Base-by-base conservation (phyloP, 2,888 invertebrate species). In the Dyspetes luteomarginatus region DNA sequence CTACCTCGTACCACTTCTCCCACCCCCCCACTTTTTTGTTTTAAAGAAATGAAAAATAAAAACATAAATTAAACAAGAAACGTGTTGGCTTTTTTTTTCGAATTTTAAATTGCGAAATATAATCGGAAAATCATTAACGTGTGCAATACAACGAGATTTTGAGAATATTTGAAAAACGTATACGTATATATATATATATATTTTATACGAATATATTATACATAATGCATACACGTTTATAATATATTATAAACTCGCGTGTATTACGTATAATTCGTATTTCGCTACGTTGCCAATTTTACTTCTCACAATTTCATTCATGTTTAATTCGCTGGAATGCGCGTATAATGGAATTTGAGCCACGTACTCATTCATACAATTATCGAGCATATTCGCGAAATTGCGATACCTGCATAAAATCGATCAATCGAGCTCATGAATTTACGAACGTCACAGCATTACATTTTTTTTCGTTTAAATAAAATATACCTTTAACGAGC, bases 31-130 rank as follows among this genome's bases (percentile, higher is more conserved):
- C n/a, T n/a, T n/a, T n/a, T n/a, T n/a, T n/a, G 24, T 2, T 17
- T 5, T 17, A 68, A 17, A 22, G 43, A 45, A 15, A 64, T 26
- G 36, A 4, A 36, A 48, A 71, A 60, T 24, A 45, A 48, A 50
- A 26, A 48, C 0, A 3, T 7, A 0, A n/a, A 36, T 0, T 1
- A 28, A 62, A 24, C 7, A 45, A 28, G 26, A 26, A 28, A 56
- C 4, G 24, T 36, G 15, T 24, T 43, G 22, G 43, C 30, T 50
- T 71, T 15, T 48, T 48, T 48, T 52, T 26, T 62, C 50, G 41
- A 62, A 12, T 28, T 1, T 5, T 7, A 41, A 26, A 43, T 41
- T 30, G 19, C 43, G 22, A 12, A 48, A 17, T 12, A 17, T 36
- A 12, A 36, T 7, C 12, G 36, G 36, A 36, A 36, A 36, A 12